phyloP scores from a whole-genome alignment of 1,140 invertebrate genomes.

The Anoplophora glabripennis region DNA sequence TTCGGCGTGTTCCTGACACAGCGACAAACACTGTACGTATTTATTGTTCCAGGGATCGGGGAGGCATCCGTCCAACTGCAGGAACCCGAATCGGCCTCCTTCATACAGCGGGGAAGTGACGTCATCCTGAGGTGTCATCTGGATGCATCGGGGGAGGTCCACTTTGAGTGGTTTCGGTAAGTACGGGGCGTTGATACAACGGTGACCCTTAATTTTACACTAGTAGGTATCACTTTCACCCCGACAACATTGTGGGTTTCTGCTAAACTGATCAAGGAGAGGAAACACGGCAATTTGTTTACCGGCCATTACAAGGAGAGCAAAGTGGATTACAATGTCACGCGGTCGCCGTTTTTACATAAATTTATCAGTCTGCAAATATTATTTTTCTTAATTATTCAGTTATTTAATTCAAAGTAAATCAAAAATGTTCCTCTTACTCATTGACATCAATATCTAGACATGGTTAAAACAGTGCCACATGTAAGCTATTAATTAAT shows the following conservation, averaged over 20 bases:
- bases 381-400: no score
- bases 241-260: conserved; percentile 2
- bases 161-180: conserved; percentile 73
- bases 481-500: no score
- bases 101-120: conserved; percentile 58
- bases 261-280: conserved; percentile 3
- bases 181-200: conserved; percentile 17
- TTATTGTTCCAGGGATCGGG: conserved; percentile 63
- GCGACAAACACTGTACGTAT: neutral
- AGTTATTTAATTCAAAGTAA: no score
- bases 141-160: conserved; percentile 69
- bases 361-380: no score
- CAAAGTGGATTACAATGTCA: no score
- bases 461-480: no score
- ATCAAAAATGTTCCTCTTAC: no score
- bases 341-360: no score
- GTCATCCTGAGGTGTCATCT: conserved; percentile 71
- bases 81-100: conserved; percentile 55
- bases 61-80: conserved; percentile 65
- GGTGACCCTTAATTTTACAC: neutral
- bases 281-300: no score
- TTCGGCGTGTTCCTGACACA: neutral
- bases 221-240: neutral
- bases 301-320: no score
- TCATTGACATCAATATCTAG: no score